Evolutionary conservation across 2,888 invertebrate genomes (phyloP).

Genomic region (Pristionchus entomophagus): DNA sequence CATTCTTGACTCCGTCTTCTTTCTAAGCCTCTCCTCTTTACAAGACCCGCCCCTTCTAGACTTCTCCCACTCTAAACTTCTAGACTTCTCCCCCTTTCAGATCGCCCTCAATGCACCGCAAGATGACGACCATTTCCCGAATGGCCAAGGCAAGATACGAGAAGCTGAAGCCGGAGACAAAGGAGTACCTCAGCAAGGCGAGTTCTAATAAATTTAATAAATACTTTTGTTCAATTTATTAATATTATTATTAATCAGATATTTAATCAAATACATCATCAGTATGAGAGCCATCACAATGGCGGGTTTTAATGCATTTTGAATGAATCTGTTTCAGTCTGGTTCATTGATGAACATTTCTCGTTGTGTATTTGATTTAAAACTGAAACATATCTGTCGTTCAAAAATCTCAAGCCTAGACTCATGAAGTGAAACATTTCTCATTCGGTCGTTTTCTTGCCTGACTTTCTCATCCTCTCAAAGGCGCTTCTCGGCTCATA

Average conservation of each 20-base stretch:
- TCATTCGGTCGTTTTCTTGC: too few species aligned
- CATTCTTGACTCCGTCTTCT: neutral
- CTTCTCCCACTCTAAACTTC: neutral
- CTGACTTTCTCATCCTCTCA: too few species aligned
- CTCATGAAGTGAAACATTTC: too few species aligned
- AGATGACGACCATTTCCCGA: neutral
- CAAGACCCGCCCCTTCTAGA: neutral
- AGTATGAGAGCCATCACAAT: too few species aligned
- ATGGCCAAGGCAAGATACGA: slow-evolving; percentile 12
- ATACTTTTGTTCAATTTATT: neutral
- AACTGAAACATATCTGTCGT: neutral
- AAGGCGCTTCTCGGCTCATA: too few species aligned
- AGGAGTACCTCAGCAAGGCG: slow-evolving; percentile 11
- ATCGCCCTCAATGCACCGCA: slow-evolving; percentile 35
- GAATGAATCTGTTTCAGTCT: too few species aligned
- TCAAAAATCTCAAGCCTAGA: too few species aligned
- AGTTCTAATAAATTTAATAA: neutral
- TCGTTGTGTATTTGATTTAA: too few species aligned
- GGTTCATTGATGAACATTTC: too few species aligned
- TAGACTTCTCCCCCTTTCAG: neutral
- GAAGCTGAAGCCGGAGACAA: slow-evolving; percentile 23
- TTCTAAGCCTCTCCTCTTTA: neutral
- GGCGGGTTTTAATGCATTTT: too few species aligned
- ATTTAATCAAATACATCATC: too few species aligned
- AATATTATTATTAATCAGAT: too few species aligned